Base-by-base conservation (phyloP, 2,797 vertebrate genomes). In the Podargus strigoides region DNA sequence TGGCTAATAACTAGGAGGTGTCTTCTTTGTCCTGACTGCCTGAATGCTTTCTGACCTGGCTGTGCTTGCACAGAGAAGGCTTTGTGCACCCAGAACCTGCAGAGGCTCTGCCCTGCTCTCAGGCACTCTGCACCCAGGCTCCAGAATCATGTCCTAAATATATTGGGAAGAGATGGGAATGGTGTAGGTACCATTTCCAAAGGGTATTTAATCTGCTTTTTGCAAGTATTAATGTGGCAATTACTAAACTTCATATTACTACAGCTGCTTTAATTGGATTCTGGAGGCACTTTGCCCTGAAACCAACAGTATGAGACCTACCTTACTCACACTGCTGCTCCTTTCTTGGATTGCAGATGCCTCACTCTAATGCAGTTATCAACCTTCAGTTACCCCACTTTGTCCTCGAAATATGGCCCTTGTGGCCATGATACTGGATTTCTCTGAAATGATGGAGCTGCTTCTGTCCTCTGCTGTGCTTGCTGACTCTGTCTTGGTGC, bases 111-210 rank as follows among this genome's bases (percentile, higher is more conserved):
- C 21, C 58, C 23, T 37, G 7, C 42, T 87, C 34, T 12, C 34
- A 44, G n/a, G 19, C 59, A 44, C 8, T 30, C 16, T 12, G 19
- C 1, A 0, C 11, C 6, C 7, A 14, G 6, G 8, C 21, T 83
- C 19, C 75, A 44, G 22, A 55, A 50, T 55, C 27, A 59, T 2
- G 0, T 4, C 6, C 22, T 62, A 32, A 79, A 32, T 19, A 2
- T 37, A 50, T 37, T 39, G 50, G 39, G 9, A 39, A 76, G 23
- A 75, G 11, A 14, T 39, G 7, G 26, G 47, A 58, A 62, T 44
- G 7, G 4, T 37, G 12, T 3, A n/a, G 9, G 17, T 32, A 46
- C 6, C 34, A 59, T 41, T 73, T 76, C 32, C 23, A 49, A 62
- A 30, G 15, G 16, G 11, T 3, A 22, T 89, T 87, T 49, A 24